These are phyloP conservation scores for Gavialis gangeticus DNA, from an alignment of 2,113 vertebrate genomes.

Conservation along the genomic window DNA sequence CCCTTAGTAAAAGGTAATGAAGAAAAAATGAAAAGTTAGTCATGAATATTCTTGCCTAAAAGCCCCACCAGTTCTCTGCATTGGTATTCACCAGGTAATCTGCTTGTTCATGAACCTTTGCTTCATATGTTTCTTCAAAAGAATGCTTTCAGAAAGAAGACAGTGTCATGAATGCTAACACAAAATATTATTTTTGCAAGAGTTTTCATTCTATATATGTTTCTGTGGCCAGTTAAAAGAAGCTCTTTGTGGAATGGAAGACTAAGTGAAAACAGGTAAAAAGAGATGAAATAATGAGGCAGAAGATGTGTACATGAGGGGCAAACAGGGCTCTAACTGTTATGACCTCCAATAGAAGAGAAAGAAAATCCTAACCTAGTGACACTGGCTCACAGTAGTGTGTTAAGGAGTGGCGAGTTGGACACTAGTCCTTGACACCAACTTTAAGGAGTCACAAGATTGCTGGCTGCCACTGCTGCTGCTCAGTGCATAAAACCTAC, in stretches of 20 bases:
- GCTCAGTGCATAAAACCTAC: no score
- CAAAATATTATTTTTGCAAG: background rate
- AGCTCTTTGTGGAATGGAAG: background rate
- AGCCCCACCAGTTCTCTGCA: no score
- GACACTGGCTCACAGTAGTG: background rate
- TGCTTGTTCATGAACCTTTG: no score
- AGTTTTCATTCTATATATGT: background rate
- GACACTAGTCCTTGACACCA: no score
- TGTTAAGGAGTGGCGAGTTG: no score
- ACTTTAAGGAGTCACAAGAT: no score
- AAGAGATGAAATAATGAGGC: background rate
- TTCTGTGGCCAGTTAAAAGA: background rate
- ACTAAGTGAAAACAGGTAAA: background rate
- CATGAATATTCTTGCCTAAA: no score
- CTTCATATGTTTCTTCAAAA: background rate
- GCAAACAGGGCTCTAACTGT: background rate
- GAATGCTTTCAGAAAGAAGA: background rate
- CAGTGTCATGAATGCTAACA: background rate
- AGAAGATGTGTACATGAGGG: rapidly evolving
- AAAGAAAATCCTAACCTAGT: background rate
- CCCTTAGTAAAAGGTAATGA: no score
- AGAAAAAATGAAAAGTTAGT: no score
- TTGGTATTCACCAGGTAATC: no score
- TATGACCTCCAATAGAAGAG: background rate
- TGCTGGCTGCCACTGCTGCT: no score